Conservation (phyloP, 2,888 invertebrate species). For the Ormyrus rosae region DNA sequence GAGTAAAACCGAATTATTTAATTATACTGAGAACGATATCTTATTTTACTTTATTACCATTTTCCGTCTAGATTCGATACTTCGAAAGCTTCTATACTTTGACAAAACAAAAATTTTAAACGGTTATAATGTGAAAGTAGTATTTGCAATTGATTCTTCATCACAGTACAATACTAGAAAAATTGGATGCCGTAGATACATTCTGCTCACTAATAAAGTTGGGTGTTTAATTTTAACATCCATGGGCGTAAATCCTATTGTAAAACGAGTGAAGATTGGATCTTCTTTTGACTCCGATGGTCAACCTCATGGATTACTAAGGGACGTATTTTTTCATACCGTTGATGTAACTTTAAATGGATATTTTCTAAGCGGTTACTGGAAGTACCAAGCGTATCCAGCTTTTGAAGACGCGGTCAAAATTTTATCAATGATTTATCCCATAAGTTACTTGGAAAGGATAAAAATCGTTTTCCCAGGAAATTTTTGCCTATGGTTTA, state of each 20-base stretch:
- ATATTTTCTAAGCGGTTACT: neutral
- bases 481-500: neutral
- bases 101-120: neutral
- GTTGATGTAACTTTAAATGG: neutral
- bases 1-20: neutral
- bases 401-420: neutral
- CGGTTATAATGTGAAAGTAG: neutral
- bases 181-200: neutral
- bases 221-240: neutral
- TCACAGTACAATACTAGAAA: neutral
- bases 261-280: neutral
- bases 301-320: neutral
- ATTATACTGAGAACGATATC: neutral
- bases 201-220: too few relatives aligned
- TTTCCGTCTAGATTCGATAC: neutral
- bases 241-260: neutral
- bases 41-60: neutral
- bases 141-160: neutral
- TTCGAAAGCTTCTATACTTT: neutral
- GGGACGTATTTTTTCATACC: neutral
- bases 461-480: neutral
- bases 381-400: neutral
- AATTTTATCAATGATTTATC: neutral
- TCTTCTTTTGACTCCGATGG: neutral
- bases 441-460: neutral